These are phyloP conservation scores for Anarhynchus alexandrinus DNA, from an alignment of 2,113 vertebrate genomes.

Conservation along the genomic window DNA sequence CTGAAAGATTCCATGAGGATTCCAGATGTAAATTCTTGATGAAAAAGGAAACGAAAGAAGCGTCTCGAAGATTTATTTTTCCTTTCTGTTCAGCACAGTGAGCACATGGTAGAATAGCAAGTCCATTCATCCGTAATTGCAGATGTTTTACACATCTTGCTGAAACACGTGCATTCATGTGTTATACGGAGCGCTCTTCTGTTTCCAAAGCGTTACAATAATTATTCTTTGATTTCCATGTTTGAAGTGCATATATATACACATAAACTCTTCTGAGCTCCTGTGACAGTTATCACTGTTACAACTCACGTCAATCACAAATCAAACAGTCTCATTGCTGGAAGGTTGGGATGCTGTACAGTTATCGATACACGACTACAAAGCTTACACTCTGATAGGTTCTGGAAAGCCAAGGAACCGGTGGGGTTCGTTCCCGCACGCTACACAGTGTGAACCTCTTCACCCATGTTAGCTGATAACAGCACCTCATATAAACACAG, in stretches of 20 bases:
- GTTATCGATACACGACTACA: neutral
- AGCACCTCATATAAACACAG: neutral
- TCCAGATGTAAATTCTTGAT: conserved; percentile 57
- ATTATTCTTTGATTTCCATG: conserved; percentile 8
- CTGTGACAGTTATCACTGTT: neutral
- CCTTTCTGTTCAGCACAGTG: conserved; percentile 25
- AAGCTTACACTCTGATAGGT: neutral
- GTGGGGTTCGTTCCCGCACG: neutral
- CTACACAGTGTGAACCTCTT: neutral
- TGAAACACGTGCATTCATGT: conserved; percentile 19
- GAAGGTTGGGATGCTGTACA: neutral
- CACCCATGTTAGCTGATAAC: neutral
- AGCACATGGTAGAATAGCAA: conserved; percentile 34
- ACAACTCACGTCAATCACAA: neutral
- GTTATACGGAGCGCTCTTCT: neutral
- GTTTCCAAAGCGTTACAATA: neutral
- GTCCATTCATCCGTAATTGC: conserved; percentile 50
- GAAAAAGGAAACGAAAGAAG: conserved; percentile 41
- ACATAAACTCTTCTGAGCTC: neutral
- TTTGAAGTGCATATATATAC: neutral
- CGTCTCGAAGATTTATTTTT: conserved; percentile 64
- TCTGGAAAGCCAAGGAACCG: neutral
- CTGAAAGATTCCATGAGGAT: conserved; percentile 45
- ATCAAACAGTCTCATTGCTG: neutral
- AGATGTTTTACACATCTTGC: conserved; percentile 64